Evolutionary conservation across 2,888 invertebrate species (phyloP).

Genomic region (Volucella bombylans): DNA sequence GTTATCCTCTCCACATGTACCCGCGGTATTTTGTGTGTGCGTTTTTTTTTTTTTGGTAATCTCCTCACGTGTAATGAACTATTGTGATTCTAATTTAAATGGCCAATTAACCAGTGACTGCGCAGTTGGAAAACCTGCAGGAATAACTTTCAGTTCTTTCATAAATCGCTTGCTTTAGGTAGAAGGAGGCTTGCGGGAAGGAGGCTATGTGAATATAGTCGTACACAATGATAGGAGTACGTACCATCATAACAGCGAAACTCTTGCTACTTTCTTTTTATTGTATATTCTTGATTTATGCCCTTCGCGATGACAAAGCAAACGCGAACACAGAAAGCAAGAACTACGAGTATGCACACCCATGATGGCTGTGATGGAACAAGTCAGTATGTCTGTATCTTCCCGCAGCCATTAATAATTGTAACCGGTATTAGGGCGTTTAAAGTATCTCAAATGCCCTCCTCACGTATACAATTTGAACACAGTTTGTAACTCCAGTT

Average conservation of each 20-base stretch:
- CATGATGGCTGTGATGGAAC: constrained; percentile 49
- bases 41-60: constrained; percentile 35
- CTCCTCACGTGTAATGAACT: constrained; percentile 67
- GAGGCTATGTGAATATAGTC: constrained; percentile 18
- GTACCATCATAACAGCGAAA: constrained; percentile 58
- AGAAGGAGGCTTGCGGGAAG: not conserved
- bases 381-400: constrained; percentile 2
- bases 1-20: constrained; percentile 54
- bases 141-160: constrained; percentile 37
- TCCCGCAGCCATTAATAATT: constrained; percentile 59
- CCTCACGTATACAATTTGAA: not conserved
- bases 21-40: constrained; percentile 2
- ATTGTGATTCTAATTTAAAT: constrained; percentile 69
- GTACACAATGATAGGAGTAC: too few species aligned
- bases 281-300: constrained; percentile 66
- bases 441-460: constrained; percentile 47
- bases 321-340: not conserved
- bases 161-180: constrained; percentile 27
- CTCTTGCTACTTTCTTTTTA: constrained; percentile 63
- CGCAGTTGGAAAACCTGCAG: constrained; percentile 38
- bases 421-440: constrained; percentile 63
- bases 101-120: constrained; percentile 66
- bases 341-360: constrained; percentile 8
- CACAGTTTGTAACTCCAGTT: not conserved
- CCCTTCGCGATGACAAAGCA: constrained; percentile 7